Evolutionary conservation across 2,797 vertebrate species (phyloP).

Genomic region (Chrosomus eos): DNA sequence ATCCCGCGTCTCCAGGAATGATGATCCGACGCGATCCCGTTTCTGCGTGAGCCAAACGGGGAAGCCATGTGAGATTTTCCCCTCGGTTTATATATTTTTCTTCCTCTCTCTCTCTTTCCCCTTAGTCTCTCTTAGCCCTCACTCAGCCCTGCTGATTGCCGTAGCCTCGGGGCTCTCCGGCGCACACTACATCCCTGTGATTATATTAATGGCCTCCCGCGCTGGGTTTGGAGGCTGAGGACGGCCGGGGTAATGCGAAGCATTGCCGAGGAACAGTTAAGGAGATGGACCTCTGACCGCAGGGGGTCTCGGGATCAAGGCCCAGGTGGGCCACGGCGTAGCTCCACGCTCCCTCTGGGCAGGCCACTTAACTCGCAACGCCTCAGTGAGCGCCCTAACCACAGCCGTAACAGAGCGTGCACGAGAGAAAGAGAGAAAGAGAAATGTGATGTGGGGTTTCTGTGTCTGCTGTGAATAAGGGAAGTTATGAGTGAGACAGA

Average conservation of each 20-base stretch:
- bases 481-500: slow-evolving; percentile 60
- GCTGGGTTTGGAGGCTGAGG: slow-evolving; percentile 60
- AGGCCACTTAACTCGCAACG: slow-evolving; percentile 57
- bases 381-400: slow-evolving; percentile 52
- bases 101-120: slow-evolving; percentile 47
- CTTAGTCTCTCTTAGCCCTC: slow-evolving; percentile 45
- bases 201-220: slow-evolving; percentile 75
- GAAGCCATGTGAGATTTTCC: slow-evolving; percentile 67
- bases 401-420: slow-evolving; percentile 2
- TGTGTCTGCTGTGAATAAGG: slow-evolving; percentile 52
- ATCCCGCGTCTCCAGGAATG: slow-evolving; percentile 47
- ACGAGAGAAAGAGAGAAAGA: slow-evolving; percentile 32
- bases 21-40: slow-evolving; percentile 60
- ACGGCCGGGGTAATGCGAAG: slow-evolving; percentile 52
- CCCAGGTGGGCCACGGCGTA: slow-evolving; percentile 50
- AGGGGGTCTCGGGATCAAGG: slow-evolving; percentile 56
- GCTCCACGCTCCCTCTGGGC: slow-evolving; percentile 46
- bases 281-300: slow-evolving; percentile 60
- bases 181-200: slow-evolving; percentile 76
- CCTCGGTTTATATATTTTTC: slow-evolving; percentile 64
- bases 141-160: slow-evolving; percentile 71
- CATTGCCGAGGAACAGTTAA: slow-evolving; percentile 50
- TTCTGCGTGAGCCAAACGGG: slow-evolving; percentile 58
- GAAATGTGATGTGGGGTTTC: slow-evolving; percentile 47
- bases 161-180: slow-evolving; percentile 69